Evolutionary conservation across 2,797 vertebrate species (phyloP).

Genomic region (Pipistrellus pipistrellus): DNA sequence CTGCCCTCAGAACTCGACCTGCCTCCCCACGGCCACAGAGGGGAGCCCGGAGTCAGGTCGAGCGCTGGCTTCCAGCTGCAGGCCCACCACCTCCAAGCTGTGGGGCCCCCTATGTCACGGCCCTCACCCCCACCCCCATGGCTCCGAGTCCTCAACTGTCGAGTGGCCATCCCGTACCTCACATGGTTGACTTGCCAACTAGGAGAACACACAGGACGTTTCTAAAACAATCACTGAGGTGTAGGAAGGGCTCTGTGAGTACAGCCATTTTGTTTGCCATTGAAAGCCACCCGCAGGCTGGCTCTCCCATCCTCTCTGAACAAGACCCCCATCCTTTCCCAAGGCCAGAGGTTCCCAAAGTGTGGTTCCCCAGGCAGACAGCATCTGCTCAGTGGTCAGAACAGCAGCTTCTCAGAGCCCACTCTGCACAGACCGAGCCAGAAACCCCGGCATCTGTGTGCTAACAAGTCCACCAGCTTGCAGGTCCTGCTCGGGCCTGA

Average conservation of each 20-base stretch:
- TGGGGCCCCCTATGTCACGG: fast-evolving
- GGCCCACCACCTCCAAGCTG: neutral
- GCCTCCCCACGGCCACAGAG: neutral
- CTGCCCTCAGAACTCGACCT: neutral
- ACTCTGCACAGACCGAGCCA: neutral
- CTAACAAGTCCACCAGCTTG: neutral
- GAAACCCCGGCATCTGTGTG: neutral
- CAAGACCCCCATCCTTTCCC: neutral
- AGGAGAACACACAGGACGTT: neutral
- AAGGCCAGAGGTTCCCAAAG: neutral
- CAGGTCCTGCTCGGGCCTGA: neutral
- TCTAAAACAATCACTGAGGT: neutral
- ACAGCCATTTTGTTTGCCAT: neutral
- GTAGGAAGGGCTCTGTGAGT: neutral
- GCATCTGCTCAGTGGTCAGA: neutral
- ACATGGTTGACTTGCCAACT: neutral
- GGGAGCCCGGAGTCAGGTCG: neutral
- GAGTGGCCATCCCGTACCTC: neutral
- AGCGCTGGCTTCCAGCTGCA: neutral
- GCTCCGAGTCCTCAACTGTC: neutral
- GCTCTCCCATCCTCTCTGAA: neutral
- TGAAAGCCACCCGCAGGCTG: neutral
- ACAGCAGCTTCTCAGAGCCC: neutral
- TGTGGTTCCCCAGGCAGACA: neutral
- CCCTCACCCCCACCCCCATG: neutral